Conservation (phyloP, 1,140 invertebrate species). For the Zaprionus ghesquierei region DNA sequence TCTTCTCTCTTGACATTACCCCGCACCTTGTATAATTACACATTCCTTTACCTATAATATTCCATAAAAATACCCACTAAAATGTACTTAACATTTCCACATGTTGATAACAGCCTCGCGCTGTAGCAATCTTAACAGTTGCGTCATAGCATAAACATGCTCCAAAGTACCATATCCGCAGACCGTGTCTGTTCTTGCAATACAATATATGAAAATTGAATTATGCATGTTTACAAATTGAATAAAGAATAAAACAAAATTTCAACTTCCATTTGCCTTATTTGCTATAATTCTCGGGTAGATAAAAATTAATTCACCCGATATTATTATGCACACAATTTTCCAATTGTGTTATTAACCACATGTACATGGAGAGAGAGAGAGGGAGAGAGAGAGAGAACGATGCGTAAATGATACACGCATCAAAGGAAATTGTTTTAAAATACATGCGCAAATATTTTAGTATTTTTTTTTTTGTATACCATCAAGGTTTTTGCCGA, state of each 20-base stretch:
- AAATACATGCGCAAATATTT: not conserved
- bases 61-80: not conserved
- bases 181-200: not conserved
- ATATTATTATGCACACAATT: not conserved
- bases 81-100: not conserved
- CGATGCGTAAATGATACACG: not conserved
- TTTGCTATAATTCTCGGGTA: not conserved
- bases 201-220: not conserved
- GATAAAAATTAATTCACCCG: not conserved
- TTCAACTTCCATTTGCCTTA: not conserved
- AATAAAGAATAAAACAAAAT: not conserved
- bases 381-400: not conserved
- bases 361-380: not conserved
- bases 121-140: not conserved
- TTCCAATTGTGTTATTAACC: constrained; percentile 1
- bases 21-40: no score
- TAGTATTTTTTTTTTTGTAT: not conserved
- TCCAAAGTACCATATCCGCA: not conserved
- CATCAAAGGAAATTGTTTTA: constrained; percentile 23
- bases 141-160: not conserved
- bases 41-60: no score
- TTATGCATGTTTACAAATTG: not conserved
- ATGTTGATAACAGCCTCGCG: not conserved
- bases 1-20: no score
- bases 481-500: constrained; percentile 1